A percentile compares a stretch with the other conserved stretches of the same genome.
phyloP scores from a whole-genome alignment of 2,797 vertebrate species.

The Knipowitschia caucasica region DNA sequence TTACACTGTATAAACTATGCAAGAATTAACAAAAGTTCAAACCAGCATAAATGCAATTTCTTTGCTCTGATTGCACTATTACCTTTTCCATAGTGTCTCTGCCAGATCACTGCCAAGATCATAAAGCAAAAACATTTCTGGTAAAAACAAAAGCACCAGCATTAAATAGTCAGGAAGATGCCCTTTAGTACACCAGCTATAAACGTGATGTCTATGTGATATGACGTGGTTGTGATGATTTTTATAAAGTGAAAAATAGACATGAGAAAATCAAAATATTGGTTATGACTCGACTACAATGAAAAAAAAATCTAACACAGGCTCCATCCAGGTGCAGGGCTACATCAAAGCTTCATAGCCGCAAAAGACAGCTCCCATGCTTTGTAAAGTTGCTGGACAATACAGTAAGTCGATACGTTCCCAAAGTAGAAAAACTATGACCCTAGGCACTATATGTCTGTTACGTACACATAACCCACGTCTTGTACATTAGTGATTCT shows the following conservation, averaged over 20 bases:
- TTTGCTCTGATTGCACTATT: background rate
- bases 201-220: slow-evolving; percentile 1
- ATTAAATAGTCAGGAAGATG: slow-evolving; percentile 13
- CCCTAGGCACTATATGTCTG: slow-evolving; percentile 15
- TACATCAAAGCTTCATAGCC: slow-evolving; percentile 29
- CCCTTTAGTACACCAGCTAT: slow-evolving; percentile 6
- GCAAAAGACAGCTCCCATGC: slow-evolving; percentile 8
- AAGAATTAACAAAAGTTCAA: too few relatives aligned
- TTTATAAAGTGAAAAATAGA: background rate
- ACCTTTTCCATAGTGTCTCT: slow-evolving; percentile 27
- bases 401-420: slow-evolving; percentile 39
- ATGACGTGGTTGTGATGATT: slow-evolving; percentile 5
- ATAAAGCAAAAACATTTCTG: slow-evolving; percentile 3
- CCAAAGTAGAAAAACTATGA: slow-evolving; percentile 2
- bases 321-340: slow-evolving; percentile 15
- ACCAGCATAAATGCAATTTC: too few relatives aligned
- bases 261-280: background rate
- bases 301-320: slow-evolving; percentile 18
- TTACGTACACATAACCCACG: slow-evolving; percentile 16
- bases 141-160: slow-evolving; percentile 17
- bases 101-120: slow-evolving; percentile 20
- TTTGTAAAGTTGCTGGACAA: slow-evolving; percentile 36
- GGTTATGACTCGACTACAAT: background rate
- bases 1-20: too few relatives aligned
- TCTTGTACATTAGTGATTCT: slow-evolving; percentile 19